Conservation (phyloP, 2,888 invertebrate genomes). For the Pyrochroa serraticornis region DNA sequence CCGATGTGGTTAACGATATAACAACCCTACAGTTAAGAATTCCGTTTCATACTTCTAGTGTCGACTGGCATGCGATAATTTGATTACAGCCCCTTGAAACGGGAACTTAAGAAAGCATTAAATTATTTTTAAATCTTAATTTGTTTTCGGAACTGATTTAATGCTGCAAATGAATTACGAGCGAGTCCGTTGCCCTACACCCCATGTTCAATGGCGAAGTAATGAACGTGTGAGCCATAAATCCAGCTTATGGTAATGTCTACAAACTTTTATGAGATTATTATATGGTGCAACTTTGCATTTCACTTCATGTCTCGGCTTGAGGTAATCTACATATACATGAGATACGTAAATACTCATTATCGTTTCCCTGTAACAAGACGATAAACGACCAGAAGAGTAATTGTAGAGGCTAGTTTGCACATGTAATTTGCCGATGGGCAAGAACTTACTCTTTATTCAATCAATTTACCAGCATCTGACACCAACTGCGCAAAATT, state of each 20-base stretch:
- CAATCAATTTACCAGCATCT: too few relatives aligned
- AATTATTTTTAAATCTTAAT: slow-evolving; percentile 38
- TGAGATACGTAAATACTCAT: too few relatives aligned
- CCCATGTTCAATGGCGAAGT: slow-evolving; percentile 35
- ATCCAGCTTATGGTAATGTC: slow-evolving; percentile 45
- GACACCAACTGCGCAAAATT: too few relatives aligned
- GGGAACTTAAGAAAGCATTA: slow-evolving; percentile 17
- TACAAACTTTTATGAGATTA: slow-evolving; percentile 47
- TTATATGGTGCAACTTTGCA: slow-evolving; percentile 43
- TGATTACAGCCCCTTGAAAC: slow-evolving; percentile 23
- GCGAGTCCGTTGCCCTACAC: slow-evolving; percentile 27
- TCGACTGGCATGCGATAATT: slow-evolving; percentile 29
- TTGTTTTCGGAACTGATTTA: slow-evolving; percentile 25
- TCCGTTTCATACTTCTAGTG: slow-evolving; percentile 17
- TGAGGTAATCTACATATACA: slow-evolving; percentile 16
- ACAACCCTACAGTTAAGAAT: neutral
- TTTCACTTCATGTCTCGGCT: slow-evolving; percentile 9
- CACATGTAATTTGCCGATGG: too few relatives aligned
- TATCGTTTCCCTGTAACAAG: too few relatives aligned
- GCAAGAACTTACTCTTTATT: too few relatives aligned
- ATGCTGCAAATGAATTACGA: slow-evolving; percentile 27
- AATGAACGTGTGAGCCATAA: slow-evolving; percentile 44
- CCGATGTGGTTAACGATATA: too few relatives aligned
- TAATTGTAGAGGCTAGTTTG: too few relatives aligned
- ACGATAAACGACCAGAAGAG: too few relatives aligned